phyloP scores from a whole-genome alignment of 2,797 vertebrate genomes.

The Megalops cyprinoides region DNA sequence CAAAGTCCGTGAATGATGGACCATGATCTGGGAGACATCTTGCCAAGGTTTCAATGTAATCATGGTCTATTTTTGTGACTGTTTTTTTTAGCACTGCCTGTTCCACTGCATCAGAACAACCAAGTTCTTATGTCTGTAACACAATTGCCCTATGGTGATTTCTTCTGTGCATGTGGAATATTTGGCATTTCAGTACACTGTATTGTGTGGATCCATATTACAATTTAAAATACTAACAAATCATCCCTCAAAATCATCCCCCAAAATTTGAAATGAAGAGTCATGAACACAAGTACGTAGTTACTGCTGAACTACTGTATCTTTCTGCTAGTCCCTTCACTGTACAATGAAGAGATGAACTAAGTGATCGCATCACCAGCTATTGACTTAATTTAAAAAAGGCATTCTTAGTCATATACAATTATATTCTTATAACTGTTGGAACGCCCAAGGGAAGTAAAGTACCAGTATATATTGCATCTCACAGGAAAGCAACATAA shows the following conservation, averaged over 20 bases:
- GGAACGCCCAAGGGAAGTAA: too few relatives aligned
- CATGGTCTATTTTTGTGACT: background rate
- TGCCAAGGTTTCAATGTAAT: background rate
- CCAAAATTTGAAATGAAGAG: too few relatives aligned
- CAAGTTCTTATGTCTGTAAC: too few relatives aligned
- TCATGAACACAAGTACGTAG: background rate
- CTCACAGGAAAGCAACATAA: constrained; percentile 41
- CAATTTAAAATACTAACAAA: too few relatives aligned
- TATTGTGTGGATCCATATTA: too few relatives aligned
- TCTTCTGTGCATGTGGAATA: background rate
- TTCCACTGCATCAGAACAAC: background rate
- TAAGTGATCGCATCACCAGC: constrained; percentile 37
- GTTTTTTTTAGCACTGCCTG: background rate
- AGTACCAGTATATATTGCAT: constrained; percentile 30
- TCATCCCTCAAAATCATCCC: too few relatives aligned
- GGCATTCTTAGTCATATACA: constrained; percentile 17
- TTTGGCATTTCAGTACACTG: background rate
- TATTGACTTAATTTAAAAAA: constrained; percentile 43
- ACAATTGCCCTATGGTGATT: too few relatives aligned
- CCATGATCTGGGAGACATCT: background rate
- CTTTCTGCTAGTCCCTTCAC: background rate
- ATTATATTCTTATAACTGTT: constrained; percentile 8
- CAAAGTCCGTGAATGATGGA: background rate
- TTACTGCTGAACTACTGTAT: background rate
- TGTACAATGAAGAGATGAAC: constrained; percentile 1